A percentile compares a stretch with the other conserved stretches of the same genome.
Conservation (phyloP, 1,140 invertebrate species). For the Drosophila bifasciata region DNA sequence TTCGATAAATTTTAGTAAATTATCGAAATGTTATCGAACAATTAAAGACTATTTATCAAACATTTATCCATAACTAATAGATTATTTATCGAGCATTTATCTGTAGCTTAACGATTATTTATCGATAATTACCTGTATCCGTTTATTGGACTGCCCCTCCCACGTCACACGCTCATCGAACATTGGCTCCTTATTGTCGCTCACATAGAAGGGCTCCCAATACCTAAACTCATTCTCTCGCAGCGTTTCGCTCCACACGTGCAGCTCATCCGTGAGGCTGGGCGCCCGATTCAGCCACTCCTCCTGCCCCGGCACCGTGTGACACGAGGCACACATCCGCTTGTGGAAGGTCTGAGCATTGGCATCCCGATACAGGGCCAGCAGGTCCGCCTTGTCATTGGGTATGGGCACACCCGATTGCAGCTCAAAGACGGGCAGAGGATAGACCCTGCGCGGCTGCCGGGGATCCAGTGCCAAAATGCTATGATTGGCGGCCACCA, state of each 20-base stretch:
- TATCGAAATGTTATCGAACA: too few relatives aligned
- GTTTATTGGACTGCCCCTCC: slow-evolving; percentile 95
- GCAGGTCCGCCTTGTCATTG: slow-evolving; percentile 88
- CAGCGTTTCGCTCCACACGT: slow-evolving; percentile 92
- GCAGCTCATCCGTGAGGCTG: slow-evolving; percentile 86
- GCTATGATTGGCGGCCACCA: slow-evolving; percentile 89
- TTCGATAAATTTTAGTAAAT: too few relatives aligned
- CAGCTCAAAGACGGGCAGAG: slow-evolving; percentile 74
- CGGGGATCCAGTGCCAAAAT: slow-evolving; percentile 70
- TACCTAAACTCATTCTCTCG: slow-evolving; percentile 89
- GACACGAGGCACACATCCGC: slow-evolving; percentile 93
- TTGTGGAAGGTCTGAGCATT: slow-evolving; percentile 95
- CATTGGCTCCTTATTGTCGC: slow-evolving; percentile 92
- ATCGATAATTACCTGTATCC: slow-evolving; percentile 90
- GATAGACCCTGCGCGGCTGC: slow-evolving; percentile 56
- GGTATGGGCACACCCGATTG: slow-evolving; percentile 85
- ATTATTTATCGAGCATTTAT: too few relatives aligned
- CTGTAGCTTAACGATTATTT: neutral
- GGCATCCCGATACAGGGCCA: slow-evolving; percentile 88
- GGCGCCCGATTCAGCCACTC: slow-evolving; percentile 89
- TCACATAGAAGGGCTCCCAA: slow-evolving; percentile 96
- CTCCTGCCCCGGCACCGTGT: slow-evolving; percentile 92
- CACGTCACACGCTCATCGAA: slow-evolving; percentile 94
- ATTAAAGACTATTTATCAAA: too few relatives aligned
- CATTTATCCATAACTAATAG: too few relatives aligned